Conservation (phyloP, 2,113 vertebrate genomes). For the human (Homo sapiens) region DNA sequence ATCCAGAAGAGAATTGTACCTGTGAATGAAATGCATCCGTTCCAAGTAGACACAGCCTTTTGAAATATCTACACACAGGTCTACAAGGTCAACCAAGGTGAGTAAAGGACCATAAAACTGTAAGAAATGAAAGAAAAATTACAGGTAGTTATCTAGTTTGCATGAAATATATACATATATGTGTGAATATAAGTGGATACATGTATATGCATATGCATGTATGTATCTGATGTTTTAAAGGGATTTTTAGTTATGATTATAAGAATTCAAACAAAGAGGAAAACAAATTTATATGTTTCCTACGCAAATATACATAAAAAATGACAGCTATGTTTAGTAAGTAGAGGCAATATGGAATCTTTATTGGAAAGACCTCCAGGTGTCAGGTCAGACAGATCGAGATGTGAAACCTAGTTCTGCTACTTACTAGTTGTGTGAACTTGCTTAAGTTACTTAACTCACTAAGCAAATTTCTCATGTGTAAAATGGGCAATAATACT, state of each 20-base stretch:
- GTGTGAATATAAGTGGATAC: neutral
- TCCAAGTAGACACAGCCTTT: conserved; percentile 88
- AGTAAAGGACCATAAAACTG: conserved; percentile 80
- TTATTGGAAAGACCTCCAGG: neutral
- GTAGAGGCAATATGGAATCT: neutral
- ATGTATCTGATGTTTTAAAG: neutral
- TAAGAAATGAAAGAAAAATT: conserved; percentile 66
- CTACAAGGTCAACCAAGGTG: conserved; percentile 80
- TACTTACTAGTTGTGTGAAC: neutral
- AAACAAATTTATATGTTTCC: neutral
- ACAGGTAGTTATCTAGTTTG: neutral
- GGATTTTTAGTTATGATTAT: neutral
- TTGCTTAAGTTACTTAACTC: neutral
- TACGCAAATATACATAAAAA: neutral
- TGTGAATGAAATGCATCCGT: conserved; percentile 88
- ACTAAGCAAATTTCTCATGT: neutral
- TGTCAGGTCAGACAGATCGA: neutral
- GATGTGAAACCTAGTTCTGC: conserved; percentile 3
- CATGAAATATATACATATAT: neutral
- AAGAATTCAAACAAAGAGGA: conserved; percentile 11
- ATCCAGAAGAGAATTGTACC: conserved; percentile 71
- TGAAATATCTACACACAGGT: conserved; percentile 85
- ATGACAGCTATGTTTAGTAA: neutral
- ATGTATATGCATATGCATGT: neutral
- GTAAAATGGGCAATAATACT: neutral